A percentile compares a stretch with the other conserved stretches of the same genome.
Evolutionary conservation across 2,113 vertebrate species (phyloP).

Genomic region (Silurus meridionalis): DNA sequence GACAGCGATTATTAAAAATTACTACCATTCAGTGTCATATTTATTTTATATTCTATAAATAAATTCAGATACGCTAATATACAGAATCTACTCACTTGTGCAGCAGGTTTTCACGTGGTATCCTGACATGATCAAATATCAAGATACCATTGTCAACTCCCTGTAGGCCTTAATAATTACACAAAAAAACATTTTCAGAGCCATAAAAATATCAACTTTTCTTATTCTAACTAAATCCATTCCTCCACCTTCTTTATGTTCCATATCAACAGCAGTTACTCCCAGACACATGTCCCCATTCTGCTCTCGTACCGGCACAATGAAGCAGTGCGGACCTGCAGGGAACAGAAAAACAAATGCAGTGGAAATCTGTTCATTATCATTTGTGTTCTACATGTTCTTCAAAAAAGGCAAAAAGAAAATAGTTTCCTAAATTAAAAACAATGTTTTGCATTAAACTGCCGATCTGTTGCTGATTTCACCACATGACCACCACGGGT

Average conservation of each 20-base stretch:
- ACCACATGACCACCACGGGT: too few species aligned
- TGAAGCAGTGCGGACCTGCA: conserved; percentile 72
- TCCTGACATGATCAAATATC: conserved; percentile 66
- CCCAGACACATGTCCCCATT: conserved; percentile 54
- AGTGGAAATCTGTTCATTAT: not conserved
- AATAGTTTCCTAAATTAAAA: too few species aligned
- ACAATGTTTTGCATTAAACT: too few species aligned
- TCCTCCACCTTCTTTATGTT: conserved; percentile 61
- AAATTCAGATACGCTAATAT: not conserved
- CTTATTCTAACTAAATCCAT: conserved; percentile 11
- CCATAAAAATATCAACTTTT: not conserved
- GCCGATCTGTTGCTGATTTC: too few species aligned
- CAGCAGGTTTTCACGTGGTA: conserved; percentile 69
- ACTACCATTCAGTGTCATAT: too few species aligned
- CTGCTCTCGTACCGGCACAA: conserved; percentile 59
- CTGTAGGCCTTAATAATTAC: conserved; percentile 59
- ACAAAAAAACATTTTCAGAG: conserved; percentile 9
- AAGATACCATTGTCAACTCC: conserved; percentile 72
- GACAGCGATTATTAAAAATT: too few species aligned
- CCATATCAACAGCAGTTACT: conserved; percentile 60
- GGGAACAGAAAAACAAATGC: not conserved
- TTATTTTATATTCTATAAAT: not conserved
- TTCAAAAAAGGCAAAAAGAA: too few species aligned
- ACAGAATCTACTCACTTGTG: conserved; percentile 60
- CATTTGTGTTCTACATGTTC: too few species aligned